phyloP scores from a whole-genome alignment of 2,797 vertebrate species.

The Rhinatrema bivittatum region DNA sequence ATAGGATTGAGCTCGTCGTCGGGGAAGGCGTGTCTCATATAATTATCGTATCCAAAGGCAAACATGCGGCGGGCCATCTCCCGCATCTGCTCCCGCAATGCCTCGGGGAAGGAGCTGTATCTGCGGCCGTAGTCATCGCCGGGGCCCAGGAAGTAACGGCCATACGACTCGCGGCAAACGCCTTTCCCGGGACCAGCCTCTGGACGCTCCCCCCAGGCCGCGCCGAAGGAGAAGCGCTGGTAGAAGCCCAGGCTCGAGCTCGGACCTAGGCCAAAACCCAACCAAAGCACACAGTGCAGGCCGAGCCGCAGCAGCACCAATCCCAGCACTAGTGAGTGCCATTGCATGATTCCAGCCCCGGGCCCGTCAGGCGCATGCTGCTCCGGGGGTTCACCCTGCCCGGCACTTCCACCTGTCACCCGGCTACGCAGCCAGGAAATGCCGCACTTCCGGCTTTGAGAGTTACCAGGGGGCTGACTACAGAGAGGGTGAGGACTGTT shows the following conservation, averaged over 20 bases:
- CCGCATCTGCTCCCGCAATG: conserved; percentile 74
- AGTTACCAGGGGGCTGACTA: too few relatives aligned
- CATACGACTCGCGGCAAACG: conserved; percentile 45
- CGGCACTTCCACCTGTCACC: not conserved
- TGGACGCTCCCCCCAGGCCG: too few relatives aligned
- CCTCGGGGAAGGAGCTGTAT: conserved; percentile 76
- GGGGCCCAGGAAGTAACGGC: conserved; percentile 58
- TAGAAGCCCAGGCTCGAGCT: conserved; percentile 76
- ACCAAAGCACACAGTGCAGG: conserved; percentile 73
- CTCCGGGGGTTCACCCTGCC: not conserved
- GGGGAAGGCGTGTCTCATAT: conserved; percentile 93
- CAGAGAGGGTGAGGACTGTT: too few relatives aligned
- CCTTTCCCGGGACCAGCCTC: not conserved
- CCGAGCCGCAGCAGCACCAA: conserved; percentile 79
- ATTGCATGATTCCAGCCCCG: conserved; percentile 92
- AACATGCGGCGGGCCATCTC: conserved; percentile 89
- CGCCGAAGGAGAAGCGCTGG: conserved; percentile 60
- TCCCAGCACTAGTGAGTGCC: conserved; percentile 85
- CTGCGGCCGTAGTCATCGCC: conserved; percentile 83
- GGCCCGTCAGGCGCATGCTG: not conserved
- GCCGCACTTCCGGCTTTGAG: not conserved
- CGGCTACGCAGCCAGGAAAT: too few relatives aligned
- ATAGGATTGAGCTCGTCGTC: conserved; percentile 95
- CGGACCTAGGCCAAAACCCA: conserved; percentile 72
- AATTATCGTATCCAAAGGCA: conserved; percentile 92